phyloP scores from a whole-genome alignment of 1,140 invertebrate genomes.

The Drosophila bifasciata region DNA sequence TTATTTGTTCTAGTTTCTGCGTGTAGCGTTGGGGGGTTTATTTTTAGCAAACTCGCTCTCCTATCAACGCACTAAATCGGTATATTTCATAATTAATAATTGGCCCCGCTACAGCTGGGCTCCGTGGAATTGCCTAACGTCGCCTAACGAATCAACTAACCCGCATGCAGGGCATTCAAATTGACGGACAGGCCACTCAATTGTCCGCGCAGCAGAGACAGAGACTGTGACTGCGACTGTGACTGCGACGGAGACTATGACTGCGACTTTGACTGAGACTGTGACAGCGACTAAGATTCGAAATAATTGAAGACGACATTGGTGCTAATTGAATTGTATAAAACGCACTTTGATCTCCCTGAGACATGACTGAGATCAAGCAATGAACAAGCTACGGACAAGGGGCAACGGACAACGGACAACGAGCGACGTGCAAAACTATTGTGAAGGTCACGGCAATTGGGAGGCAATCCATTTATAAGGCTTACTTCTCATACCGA shows the following conservation, averaged over 20 bases:
- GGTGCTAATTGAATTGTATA: conserved; percentile 75
- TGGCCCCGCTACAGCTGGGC: conserved; percentile 13
- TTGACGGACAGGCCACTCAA: conserved; percentile 32
- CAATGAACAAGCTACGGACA: too few species aligned
- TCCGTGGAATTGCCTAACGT: conserved; percentile 10
- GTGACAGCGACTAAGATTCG: conserved; percentile 10
- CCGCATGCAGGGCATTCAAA: conserved; percentile 46
- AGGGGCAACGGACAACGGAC: too few species aligned
- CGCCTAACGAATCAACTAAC: conserved; percentile 13
- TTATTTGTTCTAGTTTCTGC: conserved; percentile 48
- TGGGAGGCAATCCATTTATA: too few species aligned
- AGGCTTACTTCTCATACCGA: background rate
- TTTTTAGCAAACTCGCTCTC: conserved; percentile 46
- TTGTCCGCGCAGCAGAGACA: conserved; percentile 16
- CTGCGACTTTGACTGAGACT: too few species aligned
- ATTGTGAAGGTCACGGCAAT: conserved; percentile 58
- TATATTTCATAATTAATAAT: conserved; percentile 64
- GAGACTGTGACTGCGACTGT: conserved; percentile 1
- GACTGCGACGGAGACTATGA: conserved; percentile 5
- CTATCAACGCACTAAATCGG: conserved; percentile 71
- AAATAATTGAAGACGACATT: conserved; percentile 27
- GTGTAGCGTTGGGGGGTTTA: conserved; percentile 7
- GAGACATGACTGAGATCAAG: conserved; percentile 21
- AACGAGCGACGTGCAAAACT: background rate
- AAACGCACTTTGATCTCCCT: conserved; percentile 73